Percentiles rank a stretch among this genome's conserved stretches.
These are phyloP conservation scores for Ochotona curzoniae DNA, from an alignment of 2,113 vertebrate genomes.

Conservation along the genomic window DNA sequence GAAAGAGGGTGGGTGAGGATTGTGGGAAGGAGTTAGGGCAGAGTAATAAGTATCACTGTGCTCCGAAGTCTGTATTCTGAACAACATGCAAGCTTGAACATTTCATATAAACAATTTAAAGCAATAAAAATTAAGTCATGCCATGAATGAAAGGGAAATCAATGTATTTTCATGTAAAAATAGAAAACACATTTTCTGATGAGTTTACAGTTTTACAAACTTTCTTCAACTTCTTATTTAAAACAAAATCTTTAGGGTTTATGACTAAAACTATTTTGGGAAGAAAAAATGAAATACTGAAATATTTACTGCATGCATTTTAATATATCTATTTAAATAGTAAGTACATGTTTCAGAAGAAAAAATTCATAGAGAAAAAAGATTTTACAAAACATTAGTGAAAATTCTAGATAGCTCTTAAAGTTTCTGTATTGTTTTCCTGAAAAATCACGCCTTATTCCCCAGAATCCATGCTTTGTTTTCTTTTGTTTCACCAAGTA, in stretches of 20 bases:
- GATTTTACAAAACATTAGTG: conserved; percentile 30
- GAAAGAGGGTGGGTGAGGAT: too few species aligned
- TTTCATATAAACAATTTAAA: too few species aligned
- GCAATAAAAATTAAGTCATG: too few species aligned
- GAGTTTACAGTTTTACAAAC: not conserved
- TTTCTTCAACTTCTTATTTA: conserved; percentile 39
- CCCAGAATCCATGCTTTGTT: not conserved
- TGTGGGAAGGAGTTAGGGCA: too few species aligned
- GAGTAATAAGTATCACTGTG: too few species aligned
- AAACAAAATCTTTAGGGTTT: not conserved
- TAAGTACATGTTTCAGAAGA: conserved; percentile 3
- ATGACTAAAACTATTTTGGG: not conserved
- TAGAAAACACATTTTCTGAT: not conserved
- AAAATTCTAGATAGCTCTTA: not conserved
- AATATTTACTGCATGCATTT: conserved; percentile 11
- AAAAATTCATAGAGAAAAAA: not conserved
- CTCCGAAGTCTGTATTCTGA: too few species aligned
- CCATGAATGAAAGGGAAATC: too few species aligned
- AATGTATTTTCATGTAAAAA: too few species aligned
- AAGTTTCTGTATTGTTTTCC: not conserved
- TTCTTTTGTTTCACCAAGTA: not conserved
- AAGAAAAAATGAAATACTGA: not conserved
- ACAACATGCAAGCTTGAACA: too few species aligned
- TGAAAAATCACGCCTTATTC: not conserved
- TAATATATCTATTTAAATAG: conserved; percentile 30